A percentile compares a stretch with the other conserved stretches of the same genome.
Evolutionary conservation across 2,888 invertebrate genomes (phyloP).

Genomic region (Caenorhabditis zanzibari): DNA sequence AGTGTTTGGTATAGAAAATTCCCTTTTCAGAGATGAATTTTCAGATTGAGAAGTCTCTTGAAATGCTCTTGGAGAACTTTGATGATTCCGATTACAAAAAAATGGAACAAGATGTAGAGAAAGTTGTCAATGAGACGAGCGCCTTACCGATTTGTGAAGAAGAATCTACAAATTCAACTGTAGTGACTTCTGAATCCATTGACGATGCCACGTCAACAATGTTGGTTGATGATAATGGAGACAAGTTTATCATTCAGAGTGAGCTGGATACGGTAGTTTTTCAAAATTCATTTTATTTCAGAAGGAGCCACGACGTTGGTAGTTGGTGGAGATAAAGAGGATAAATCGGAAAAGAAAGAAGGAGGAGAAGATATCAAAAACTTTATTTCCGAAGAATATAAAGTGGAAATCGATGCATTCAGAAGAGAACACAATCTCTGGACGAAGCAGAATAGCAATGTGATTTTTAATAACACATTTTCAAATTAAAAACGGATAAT

Average conservation of each 20-base stretch:
- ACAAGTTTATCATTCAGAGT: conserved; percentile 69
- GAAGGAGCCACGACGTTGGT: conserved; percentile 70
- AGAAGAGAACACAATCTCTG: conserved; percentile 64
- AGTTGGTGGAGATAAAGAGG: conserved; percentile 59
- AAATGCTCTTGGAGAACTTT: conserved; percentile 63
- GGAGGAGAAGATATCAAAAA: conserved; percentile 52
- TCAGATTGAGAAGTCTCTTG: conserved; percentile 65
- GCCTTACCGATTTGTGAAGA: conserved; percentile 56
- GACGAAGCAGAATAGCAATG: conserved; percentile 52
- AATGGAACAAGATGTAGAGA: conserved; percentile 50
- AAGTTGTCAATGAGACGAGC: conserved; percentile 36
- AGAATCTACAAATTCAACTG: conserved; percentile 1
- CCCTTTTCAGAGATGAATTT: background rate
- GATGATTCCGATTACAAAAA: conserved; percentile 52
- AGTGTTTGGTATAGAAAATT: background rate
- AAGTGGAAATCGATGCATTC: conserved; percentile 71
- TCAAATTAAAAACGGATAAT: background rate
- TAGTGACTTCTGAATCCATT: conserved; percentile 44
- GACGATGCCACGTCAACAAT: conserved; percentile 51
- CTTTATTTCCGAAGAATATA: conserved; percentile 69
- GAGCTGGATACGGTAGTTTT: background rate
- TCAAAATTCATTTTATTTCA: conserved; percentile 25
- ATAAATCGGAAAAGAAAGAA: conserved; percentile 35
- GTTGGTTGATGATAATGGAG: conserved; percentile 70
- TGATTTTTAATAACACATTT: background rate